Evolutionary conservation across 2,113 vertebrate genomes (phyloP), one percentile per base, ranked within the genome.

Genomic region (Hucho hucho): DNA sequence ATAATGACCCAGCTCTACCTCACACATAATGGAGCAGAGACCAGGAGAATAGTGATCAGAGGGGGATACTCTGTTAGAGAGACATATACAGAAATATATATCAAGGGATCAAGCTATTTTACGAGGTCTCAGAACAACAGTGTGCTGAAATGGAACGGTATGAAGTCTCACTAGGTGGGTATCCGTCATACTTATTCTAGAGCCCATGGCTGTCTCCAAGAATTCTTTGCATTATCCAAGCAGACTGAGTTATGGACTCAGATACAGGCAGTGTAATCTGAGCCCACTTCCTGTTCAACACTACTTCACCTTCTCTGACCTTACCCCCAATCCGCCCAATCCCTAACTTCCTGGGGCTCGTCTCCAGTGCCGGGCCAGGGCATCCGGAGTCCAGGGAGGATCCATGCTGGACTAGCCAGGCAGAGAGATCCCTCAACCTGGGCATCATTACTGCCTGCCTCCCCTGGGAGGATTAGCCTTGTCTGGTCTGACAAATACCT

Each of bases 401-500:
- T 18, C 29, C 74, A 73, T 32, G 53, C 61, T 63, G 61, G 22
- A 63, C 9, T n/a, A 24, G 22, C 9, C 61, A 63, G 61, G 61
- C n/a, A 22, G 61, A 26, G 24, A 28, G 24, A 65, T 26, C 7
- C 28, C 7, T n/a, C 4, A 53, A 61, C 58, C 58, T 61, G 64
- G 11, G n/a, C 64, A 29, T 76, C 71, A 81, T 76, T 1, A 72
- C 80, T 78, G 77, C 83, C 86, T 75, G 67, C 73, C 75, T 37
- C 72, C 47, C 77, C 80, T 12, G 77, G 72, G 64, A 65, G 64
- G 64, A 65, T 14, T 22, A 61, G 18, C n/a, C 58, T 24, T 22
- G 58, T 22, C 58, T 22, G 58, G 58, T 61, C n/a, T n/a, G n/a
- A 61, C n/a, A 61, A 61, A 61, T 61, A n/a, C n/a, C 13, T 61